Base-by-base conservation (phyloP, 1,140 invertebrate species). In the Drosophila albomicans region DNA sequence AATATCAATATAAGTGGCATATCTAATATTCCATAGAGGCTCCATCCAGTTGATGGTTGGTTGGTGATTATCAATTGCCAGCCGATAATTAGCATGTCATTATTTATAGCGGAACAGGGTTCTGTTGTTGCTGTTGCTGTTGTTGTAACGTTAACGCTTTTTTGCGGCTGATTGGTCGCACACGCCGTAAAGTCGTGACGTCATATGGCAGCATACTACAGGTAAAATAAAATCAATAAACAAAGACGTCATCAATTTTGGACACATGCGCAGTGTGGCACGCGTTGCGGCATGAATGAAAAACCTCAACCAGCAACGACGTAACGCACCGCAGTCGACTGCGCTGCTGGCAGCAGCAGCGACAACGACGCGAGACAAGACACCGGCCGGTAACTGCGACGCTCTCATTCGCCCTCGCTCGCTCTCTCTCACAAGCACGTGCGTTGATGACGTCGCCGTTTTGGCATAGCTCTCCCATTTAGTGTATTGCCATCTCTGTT, bases 171-270 rank as follows among this genome's bases (percentile, higher is more conserved):
- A 48, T 56, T 71, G 66, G 66, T 46, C 66, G 28, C 72, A 78
- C 45, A 66, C 48, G 58, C 71, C 74, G 69, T 87, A 79, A 87
- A 84, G 82, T 87, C 82, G 87, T 64, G 56, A 41, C 51, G 25
- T 43, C n/a, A 7, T 25, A 25, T 15, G 28, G 30, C 16, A n/a
- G 28, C 57, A 13, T 57, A 11, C 56, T 11, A n/a, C 20, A 45
- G 28, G 6, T 8, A 65, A 78, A 87, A 87, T 84, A 81, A 87
- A 78, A 87, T 87, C 84, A 81, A 87, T 87, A 81, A 87, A 82
- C 84, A 78, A 87, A 88, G 84, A 87, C 84, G 84, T 87, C 84
- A 87, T 88, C 68, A 78, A 35, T 67, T 71, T 58, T 56, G 79
- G 51, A 11, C 43, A 79, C 82, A 87, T 87, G 82, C 82, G 79